Base-by-base conservation (phyloP, 2,888 invertebrate genomes). In the Periphyllus acericola region DNA sequence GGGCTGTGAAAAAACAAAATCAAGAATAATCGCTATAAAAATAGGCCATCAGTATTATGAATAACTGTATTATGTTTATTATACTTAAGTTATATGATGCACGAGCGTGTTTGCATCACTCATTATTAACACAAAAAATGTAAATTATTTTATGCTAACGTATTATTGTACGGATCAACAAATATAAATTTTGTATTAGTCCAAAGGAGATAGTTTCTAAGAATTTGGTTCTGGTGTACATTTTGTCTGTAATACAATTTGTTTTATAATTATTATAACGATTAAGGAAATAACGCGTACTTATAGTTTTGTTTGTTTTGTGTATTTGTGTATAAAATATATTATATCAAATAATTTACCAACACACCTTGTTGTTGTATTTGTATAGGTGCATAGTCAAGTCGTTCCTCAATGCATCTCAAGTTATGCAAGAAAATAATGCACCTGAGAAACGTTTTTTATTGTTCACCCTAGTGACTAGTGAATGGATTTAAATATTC, bases 1-100 rank as follows among this genome's bases (percentile, higher is more conserved):
- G 74, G 87, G 87, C 87, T 87, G 87, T 81, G 87, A 87, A 87
- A 74, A 78, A 87, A 87, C 40, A 86, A 78, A 87, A 87, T 81
- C 87, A 81, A 87, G 74, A 81, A 87, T 81, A 87, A 75, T 81
- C 34, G 80, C 72, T 87, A 40, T 87, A 87, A 74, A 19, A 17
- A 71, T 79, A 81, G 80, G 46, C 32, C 81, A 87, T 74, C 87
- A 87, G 87, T 87, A 87, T 87, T 87, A 87, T 87, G 29, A 66
- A 74, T n/a, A 46, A 84, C 34, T 17, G 17, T 85, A 52, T 85
- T 85, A 68, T 85, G 32, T 68, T 46, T 68, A 40, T 75, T 32
- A 66, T 60, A 29, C 9, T 76, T 32, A 19, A 6, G 66, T 84
- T 66, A 29, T 84, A 76, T 66, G 25, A 66, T 76, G 76, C 25